phyloP scores from a whole-genome alignment of 2,113 vertebrate species.

The Osmerus eperlanus region DNA sequence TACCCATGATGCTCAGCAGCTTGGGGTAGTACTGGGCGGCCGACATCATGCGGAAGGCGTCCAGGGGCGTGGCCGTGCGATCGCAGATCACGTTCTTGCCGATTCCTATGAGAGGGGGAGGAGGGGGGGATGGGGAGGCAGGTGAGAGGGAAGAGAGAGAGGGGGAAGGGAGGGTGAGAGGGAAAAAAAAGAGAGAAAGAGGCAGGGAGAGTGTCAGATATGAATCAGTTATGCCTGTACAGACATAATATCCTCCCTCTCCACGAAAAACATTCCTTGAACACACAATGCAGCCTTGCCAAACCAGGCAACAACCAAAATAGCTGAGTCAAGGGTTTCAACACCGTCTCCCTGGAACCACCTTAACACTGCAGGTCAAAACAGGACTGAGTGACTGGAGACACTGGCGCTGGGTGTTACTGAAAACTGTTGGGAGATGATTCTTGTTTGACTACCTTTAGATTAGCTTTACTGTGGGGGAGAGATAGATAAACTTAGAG shows the following conservation, averaged over 20 bases:
- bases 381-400: too few species aligned
- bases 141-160: conserved; percentile 1
- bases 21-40: conserved; percentile 98
- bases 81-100: conserved; percentile 99
- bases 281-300: conserved; percentile 31
- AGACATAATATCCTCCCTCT: conserved; percentile 42
- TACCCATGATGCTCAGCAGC: conserved; percentile 98
- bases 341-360: conserved; percentile 1
- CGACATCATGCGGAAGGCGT: conserved; percentile 97
- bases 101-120: conserved; percentile 76
- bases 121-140: conserved; percentile 16
- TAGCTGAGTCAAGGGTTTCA: conserved; percentile 10
- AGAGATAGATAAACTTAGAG: too few species aligned
- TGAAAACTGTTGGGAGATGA: too few species aligned
- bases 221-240: background rate
- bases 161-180: background rate
- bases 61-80: conserved; percentile 91
- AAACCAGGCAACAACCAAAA: conserved; percentile 33
- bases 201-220: background rate
- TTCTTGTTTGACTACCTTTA: too few species aligned
- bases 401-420: too few species aligned
- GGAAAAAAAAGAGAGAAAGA: background rate
- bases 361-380: background rate
- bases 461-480: background rate
- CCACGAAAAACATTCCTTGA: conserved; percentile 41